A percentile compares a stretch with the other conserved stretches of the same genome.
phyloP scores from a whole-genome alignment of 2,113 vertebrate species.

The Eulacestoma nigropectus region DNA sequence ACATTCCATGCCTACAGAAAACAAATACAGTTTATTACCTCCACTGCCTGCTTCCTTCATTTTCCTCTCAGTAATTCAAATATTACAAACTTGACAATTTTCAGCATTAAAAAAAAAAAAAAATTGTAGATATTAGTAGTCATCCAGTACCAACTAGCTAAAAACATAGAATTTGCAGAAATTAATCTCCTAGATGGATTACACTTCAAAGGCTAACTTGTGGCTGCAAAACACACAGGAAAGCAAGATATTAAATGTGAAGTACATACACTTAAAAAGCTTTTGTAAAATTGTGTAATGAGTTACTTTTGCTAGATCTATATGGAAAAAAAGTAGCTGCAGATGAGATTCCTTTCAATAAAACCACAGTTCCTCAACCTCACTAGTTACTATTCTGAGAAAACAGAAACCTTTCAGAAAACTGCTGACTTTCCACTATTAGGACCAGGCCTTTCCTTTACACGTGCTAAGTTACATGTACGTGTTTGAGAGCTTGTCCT shows the following conservation, averaged over 20 bases:
- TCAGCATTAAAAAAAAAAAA: not conserved
- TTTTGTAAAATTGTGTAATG: not conserved
- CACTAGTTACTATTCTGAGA: not conserved
- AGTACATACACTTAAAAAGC: fast-evolving
- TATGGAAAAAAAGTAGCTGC: not conserved
- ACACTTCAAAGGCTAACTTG: not conserved
- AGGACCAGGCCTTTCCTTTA: not conserved
- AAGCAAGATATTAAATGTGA: not conserved
- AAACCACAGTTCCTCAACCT: not conserved
- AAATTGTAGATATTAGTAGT: not conserved
- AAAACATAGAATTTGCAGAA: not conserved
- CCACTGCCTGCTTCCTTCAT: not conserved
- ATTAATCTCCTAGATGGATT: not conserved
- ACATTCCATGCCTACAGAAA: conserved; percentile 88
- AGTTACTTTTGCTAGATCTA: not conserved
- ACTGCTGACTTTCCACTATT: conserved; percentile 15
- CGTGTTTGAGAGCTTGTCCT: not conserved
- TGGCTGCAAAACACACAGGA: not conserved
- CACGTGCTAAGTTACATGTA: not conserved
- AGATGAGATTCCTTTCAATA: not conserved
- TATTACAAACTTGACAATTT: not conserved
- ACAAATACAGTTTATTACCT: not conserved
- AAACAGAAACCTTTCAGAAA: conserved; percentile 15
- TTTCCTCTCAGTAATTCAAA: not conserved
- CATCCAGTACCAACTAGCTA: not conserved